Conservation (phyloP, 2,113 vertebrate genomes). For the Actinemys pallida region DNA sequence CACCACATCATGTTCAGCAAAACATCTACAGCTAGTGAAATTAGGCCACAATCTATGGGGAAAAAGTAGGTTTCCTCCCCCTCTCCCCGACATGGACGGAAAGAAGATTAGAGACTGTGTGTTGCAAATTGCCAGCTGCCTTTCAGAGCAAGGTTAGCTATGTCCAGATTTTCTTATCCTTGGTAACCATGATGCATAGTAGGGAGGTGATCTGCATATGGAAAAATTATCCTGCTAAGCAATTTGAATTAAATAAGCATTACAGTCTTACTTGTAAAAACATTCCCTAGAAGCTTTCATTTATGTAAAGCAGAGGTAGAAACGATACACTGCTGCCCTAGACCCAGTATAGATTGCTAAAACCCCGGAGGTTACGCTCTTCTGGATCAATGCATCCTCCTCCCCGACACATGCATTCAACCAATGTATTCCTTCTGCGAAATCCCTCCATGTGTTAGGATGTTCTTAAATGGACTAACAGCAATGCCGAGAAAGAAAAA, state of each 20-base stretch:
- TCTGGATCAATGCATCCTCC: not conserved
- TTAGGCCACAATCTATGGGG: not conserved
- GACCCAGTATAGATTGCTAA: not conserved
- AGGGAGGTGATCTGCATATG: not conserved
- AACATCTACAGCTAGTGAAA: not conserved
- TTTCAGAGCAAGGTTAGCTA: not conserved
- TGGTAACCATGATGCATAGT: not conserved
- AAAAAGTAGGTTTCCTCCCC: not conserved
- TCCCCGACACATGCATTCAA: not conserved
- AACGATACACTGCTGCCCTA: not conserved
- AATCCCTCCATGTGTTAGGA: not conserved
- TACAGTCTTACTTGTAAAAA: not conserved
- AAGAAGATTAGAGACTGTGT: not conserved
- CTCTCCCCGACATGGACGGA: not conserved
- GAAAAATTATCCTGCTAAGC: not conserved
- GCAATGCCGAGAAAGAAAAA: not conserved
- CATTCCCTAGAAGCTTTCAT: not conserved
- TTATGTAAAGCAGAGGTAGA: not conserved
- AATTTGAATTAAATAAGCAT: not conserved
- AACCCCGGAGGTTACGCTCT: not conserved
- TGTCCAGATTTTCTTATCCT: not conserved
- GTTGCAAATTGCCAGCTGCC: not conserved
- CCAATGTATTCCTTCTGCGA: not conserved
- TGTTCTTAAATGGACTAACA: not conserved
- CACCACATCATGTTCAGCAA: not conserved